These are phyloP conservation scores for Heterochromis multidens DNA, from an alignment of 2,113 vertebrate species.

Conservation along the genomic window DNA sequence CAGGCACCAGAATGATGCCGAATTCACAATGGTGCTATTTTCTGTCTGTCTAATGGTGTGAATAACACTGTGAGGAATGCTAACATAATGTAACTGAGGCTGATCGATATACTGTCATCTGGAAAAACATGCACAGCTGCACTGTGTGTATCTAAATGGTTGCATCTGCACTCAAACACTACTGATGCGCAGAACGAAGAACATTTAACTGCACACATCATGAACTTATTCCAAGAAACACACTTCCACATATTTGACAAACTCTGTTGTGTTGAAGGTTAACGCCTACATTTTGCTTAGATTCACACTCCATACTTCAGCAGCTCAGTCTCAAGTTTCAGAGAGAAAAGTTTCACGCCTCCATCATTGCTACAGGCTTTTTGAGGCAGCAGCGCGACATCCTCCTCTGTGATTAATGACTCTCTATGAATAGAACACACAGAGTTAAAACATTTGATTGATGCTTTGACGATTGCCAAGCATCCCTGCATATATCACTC, in stretches of 20 bases:
- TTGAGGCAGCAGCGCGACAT: constrained; percentile 29
- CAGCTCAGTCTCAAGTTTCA: constrained; percentile 19
- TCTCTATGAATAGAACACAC: constrained; percentile 60
- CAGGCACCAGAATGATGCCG: constrained; percentile 30
- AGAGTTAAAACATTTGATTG: constrained; percentile 58
- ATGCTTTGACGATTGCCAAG: constrained; percentile 58
- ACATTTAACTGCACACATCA: neutral
- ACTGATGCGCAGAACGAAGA: constrained; percentile 3
- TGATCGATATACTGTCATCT: constrained; percentile 53
- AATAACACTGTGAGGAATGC: constrained; percentile 50
- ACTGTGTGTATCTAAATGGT: neutral
- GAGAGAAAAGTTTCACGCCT: constrained; percentile 22
- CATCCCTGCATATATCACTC: constrained; percentile 46
- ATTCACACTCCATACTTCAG: neutral
- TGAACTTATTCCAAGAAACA: neutral
- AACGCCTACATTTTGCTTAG: constrained; percentile 20
- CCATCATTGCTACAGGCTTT: constrained; percentile 23
- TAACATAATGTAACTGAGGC: constrained; percentile 54
- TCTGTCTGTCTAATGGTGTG: constrained; percentile 59
- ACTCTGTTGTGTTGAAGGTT: constrained; percentile 8
- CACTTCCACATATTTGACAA: neutral
- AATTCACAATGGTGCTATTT: constrained; percentile 59
- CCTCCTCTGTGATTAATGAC: constrained; percentile 64
- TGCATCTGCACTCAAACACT: neutral
- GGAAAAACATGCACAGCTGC: constrained; percentile 50